Base-by-base conservation (phyloP, 1,140 invertebrate species). In the Pseudomyrmex flavicornis region DNA sequence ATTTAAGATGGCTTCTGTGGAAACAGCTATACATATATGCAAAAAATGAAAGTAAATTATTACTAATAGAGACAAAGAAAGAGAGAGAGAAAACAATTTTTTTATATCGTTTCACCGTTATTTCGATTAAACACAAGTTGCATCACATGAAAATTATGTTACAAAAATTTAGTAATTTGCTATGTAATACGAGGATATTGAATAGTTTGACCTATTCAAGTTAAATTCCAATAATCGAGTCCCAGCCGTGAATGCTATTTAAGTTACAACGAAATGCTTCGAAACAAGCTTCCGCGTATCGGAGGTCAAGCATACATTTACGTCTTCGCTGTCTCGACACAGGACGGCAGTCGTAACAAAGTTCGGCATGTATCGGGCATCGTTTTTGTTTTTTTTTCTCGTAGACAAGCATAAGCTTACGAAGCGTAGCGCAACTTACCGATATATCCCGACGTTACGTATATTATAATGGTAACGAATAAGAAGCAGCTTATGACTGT, bases 401-500 rank as follows among this genome's bases (percentile, higher is more conserved):
- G 20, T 12, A 5, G 48, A 56, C n/a, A 10, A n/a, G 15, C 54
- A 26, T 17, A 48, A 48, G 8, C 20, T 70, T 48, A 13, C 54
- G 68, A 10, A 48, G 69, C 35, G 44, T 70, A 66, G 22, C 54
- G 76, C 56, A 59, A 80, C 66, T 59, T 69, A 80, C 61, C 66
- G 66, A 80, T 79, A 69, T 69, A 70, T 58, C 50, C 44, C 66
- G 44, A 12, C 56, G 66, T 72, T 72, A 80, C 52, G 54, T 70
- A 52, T 15, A 56, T n/a, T 59, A 50, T 70, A 61, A 72, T 72
- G 76, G 44, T 80, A 70, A 80, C 76, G 76, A 80, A 80, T 80
- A 80, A 80, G 76, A 72, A 70, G 76, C 68, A 50, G 52, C 68
- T 72, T 59, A 59, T 72, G 76, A 61, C 76, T 80, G 76, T 70